Base-by-base conservation (phyloP, 2,113 vertebrate species). In the Loxodonta africana region DNA sequence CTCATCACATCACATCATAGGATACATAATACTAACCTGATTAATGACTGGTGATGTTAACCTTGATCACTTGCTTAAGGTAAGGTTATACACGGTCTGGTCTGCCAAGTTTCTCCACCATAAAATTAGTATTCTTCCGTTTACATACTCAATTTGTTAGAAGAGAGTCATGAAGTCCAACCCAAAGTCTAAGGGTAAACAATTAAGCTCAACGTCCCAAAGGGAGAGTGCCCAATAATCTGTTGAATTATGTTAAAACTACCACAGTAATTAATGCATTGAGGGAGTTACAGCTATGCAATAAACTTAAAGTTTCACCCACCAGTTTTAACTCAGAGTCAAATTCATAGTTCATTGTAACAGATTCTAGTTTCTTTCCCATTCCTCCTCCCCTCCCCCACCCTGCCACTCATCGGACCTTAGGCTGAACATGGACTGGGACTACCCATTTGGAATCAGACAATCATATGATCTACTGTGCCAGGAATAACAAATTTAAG, bases 181-280 rank as follows among this genome's bases (percentile, higher is more conserved):
- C 14, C 46, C 78, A 88, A 15, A 41, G 21, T 80, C 30, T 82
- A 95, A 23, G 44, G 10, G 10, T 69, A 6, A 69, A 95, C 41
- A 89, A 33, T 83, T 90, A 83, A 65, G 62, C 53, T 83, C 51
- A 41, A 53, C 28, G 37, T 86, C 41, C n/a, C 69, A 76, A 41
- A 23, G 6, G 46, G 6, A 88, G 21, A 80, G 21, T 67, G 96
- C 46, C 37, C 69, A 90, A 67, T 10, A 91, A 78, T 57, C 10
- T 89, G 37, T 69, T 63, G 20, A 89, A 83, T 71, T 63, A 94
- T 30, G 21, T 77, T 51, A 85, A 93, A 88, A 88, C 37, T 60
- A 88, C 30, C 81, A 85, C 63, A 90, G 15, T 53, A 41, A 77
- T 37, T 83, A 71, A 93, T 26, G 85, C 48, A 51, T 82, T 74